phyloP scores from a whole-genome alignment of 2,113 vertebrate species.

The Semnornis frantzii region DNA sequence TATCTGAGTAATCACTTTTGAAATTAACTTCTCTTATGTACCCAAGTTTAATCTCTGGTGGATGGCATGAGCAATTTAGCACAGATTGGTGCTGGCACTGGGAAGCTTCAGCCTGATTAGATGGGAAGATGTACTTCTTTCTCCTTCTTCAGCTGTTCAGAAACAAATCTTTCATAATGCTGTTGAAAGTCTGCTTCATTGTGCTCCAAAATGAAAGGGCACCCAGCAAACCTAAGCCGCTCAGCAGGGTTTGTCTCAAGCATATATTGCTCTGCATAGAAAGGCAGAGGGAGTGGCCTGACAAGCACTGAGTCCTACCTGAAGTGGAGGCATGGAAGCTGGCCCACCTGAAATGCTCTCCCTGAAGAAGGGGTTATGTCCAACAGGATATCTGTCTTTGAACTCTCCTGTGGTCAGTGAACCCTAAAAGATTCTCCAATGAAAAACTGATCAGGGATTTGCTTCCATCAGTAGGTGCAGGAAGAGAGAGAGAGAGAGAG shows the following conservation, averaged over 20 bases:
- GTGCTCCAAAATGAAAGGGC: neutral
- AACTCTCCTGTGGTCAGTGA: neutral
- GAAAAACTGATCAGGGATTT: neutral
- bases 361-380: neutral
- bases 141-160: neutral
- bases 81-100: slow-evolving; percentile 1
- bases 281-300: neutral
- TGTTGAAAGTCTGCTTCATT: neutral
- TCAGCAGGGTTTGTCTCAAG: neutral
- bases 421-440: neutral
- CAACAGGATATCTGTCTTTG: neutral
- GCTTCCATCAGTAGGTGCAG: neutral
- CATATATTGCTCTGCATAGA: fast-evolving
- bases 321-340: neutral
- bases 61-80: slow-evolving; percentile 3
- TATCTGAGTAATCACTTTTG: neutral
- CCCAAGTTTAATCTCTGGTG: neutral
- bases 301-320: neutral
- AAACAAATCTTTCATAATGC: neutral
- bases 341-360: neutral
- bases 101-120: slow-evolving; percentile 17
- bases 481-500: neutral
- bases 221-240: neutral
- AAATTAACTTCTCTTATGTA: slow-evolving; percentile 5
- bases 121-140: neutral